Percentiles rank a stretch among this genome's conserved stretches.
Conservation (phyloP, 2,888 invertebrate species). For the Atethmia centrago region DNA sequence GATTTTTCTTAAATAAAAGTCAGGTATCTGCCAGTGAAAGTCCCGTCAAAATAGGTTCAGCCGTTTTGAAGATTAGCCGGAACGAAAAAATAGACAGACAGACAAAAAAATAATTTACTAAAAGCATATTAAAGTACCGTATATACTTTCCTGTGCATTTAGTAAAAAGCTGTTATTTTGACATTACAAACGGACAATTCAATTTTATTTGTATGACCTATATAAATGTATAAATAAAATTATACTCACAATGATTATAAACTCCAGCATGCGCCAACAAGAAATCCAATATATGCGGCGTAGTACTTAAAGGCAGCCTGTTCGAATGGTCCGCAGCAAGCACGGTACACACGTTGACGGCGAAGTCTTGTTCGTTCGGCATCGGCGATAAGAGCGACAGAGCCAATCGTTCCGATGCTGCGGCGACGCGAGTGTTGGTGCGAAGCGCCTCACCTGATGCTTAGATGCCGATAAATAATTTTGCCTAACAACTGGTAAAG, state of each 20-base stretch:
- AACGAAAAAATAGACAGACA: neutral
- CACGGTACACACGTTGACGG: constrained; percentile 98
- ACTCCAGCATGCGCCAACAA: constrained; percentile 98
- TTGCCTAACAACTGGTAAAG: constrained; percentile 54
- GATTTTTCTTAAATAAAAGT: too few species aligned
- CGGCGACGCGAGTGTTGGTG: constrained; percentile 77
- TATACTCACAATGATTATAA: constrained; percentile 95
- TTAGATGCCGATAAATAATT: constrained; percentile 67
- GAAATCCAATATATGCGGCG: constrained; percentile 96
- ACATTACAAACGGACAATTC: neutral
- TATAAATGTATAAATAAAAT: neutral
- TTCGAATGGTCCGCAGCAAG: constrained; percentile 98
- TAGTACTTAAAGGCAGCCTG: constrained; percentile 95
- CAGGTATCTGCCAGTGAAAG: neutral
- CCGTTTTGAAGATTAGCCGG: too few species aligned
- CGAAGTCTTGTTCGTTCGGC: constrained; percentile 99
- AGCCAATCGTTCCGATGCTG: constrained; percentile 94
- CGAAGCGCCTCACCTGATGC: constrained; percentile 86
- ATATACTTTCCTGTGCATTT: too few species aligned
- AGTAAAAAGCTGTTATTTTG: neutral
- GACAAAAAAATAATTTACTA: too few species aligned
- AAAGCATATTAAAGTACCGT: too few species aligned
- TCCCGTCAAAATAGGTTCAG: neutral
- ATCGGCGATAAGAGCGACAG: constrained; percentile 98
- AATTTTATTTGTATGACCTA: neutral